Evolutionary conservation across 2,113 vertebrate species (phyloP).

Genomic region (Columba livia): DNA sequence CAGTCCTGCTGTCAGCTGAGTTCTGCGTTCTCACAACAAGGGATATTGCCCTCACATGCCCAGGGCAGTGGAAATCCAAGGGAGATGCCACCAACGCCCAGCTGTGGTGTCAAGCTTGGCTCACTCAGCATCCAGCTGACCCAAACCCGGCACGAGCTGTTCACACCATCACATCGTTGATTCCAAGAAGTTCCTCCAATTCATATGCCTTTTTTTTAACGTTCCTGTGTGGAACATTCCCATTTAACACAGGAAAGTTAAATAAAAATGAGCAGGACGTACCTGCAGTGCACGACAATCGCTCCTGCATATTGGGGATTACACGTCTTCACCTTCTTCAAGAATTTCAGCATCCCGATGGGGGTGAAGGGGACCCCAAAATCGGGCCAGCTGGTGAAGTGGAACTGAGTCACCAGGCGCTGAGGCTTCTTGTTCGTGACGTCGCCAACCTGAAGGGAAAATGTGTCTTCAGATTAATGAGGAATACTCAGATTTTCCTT

Average conservation of each 20-base stretch:
- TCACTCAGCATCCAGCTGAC: neutral
- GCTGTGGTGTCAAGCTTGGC: neutral
- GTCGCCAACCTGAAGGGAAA: conserved; percentile 86
- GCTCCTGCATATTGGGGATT: conserved; percentile 94
- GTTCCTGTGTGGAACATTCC: neutral
- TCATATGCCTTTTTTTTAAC: neutral
- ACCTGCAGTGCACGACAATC: conserved; percentile 99
- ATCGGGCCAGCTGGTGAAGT: conserved; percentile 99
- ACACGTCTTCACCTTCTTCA: conserved; percentile 96
- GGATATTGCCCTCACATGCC: neutral
- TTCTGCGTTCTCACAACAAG: neutral
- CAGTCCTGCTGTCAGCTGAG: neutral
- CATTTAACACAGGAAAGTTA: accelerated
- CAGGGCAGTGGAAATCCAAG: neutral
- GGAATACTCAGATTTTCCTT: neutral
- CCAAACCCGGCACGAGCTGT: accelerated
- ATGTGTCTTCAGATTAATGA: accelerated
- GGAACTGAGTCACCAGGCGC: conserved; percentile 95
- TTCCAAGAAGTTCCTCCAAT: neutral
- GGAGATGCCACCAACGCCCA: neutral
- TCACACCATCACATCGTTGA: neutral
- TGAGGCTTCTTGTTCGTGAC: conserved; percentile 96
- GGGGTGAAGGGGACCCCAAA: conserved; percentile 98
- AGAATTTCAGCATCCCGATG: conserved; percentile 97
- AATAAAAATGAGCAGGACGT: neutral